Base-by-base conservation (phyloP, 92 coral and sea anemone genomes). In the Siderastrea radians region DNA sequence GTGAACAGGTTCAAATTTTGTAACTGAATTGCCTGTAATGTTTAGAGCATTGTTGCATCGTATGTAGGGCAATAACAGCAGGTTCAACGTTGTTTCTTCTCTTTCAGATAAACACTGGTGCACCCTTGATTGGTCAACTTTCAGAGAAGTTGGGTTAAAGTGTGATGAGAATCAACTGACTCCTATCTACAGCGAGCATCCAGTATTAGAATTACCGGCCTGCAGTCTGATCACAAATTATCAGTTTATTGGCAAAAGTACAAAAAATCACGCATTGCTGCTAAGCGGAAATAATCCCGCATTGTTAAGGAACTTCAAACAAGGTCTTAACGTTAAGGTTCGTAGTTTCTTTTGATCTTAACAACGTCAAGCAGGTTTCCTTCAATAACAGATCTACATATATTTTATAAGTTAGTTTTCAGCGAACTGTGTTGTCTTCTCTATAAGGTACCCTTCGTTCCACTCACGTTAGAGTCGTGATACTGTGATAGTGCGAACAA, bases 171-270 rank as follows among this genome's bases (percentile, higher is more conserved):
- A 63, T 43, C 80, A 84, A 16, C 6, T 61, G 8, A 84, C 72
- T 50, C 69, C 53, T 1, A 7, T 84, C 26, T 84, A 84, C 55
- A 73, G 58, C 67, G 87, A 84, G 16, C 72, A 61, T 52, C 87
- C 87, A 16, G 44, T 84, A 5, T 74, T 72, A 47, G 80, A 61
- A 14, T 43, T 84, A 9, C 87, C 87, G 17, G 51, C 87, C 6
- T 84, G 87, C 63, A 84, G 80, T 61, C 16, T 84, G 38, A 74
- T 84, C 73, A 17, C 87, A 6, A 49, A 54, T 60, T 84, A 84
- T 15, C 87, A 84, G 60, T 74, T 84, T 43, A 26, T 74, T 16
- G 87, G 59, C 1, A 74, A 63, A 74, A 64, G 71, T 5, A 2
- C 75, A 26, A 74, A 61, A 49, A 52, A 13, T 1, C 87, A 84